Percentiles rank a stretch among this genome's conserved stretches.
Conservation (phyloP, 1,140 invertebrate genomes). For the Galleria mellonella region DNA sequence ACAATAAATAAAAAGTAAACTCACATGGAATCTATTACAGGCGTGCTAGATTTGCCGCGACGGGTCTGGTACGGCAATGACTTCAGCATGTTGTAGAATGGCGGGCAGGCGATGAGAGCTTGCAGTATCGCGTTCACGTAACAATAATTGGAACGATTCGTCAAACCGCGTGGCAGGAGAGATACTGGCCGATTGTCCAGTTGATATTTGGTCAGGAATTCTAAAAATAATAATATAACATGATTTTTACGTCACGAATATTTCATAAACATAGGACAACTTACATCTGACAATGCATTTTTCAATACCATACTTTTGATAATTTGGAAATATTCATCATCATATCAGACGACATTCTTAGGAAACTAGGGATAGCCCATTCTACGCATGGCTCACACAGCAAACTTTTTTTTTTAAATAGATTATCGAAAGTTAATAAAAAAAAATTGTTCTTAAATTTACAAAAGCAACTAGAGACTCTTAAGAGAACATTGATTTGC, state of each 20-base stretch:
- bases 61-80: slow-evolving; percentile 78
- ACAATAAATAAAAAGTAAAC: slow-evolving; percentile 38
- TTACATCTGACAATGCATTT: too few relatives aligned
- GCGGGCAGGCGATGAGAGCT: slow-evolving; percentile 92
- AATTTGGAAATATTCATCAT: too few relatives aligned
- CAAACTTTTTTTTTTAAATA: too few relatives aligned
- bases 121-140: slow-evolving; percentile 95
- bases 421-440: too few relatives aligned
- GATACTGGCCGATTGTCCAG: slow-evolving; percentile 84
- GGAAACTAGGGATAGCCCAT: too few relatives aligned
- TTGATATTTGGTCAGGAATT: slow-evolving; percentile 82
- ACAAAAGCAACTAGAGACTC: too few relatives aligned
- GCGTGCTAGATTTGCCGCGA: slow-evolving; percentile 82
- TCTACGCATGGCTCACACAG: too few relatives aligned
- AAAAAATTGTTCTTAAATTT: too few relatives aligned
- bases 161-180: slow-evolving; percentile 89
- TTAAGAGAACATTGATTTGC: too few relatives aligned
- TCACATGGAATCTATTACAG: slow-evolving; percentile 94
- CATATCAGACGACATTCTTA: too few relatives aligned
- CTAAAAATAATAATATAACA: slow-evolving; percentile 75
- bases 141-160: slow-evolving; percentile 95
- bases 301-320: too few relatives aligned
- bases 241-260: slow-evolving; percentile 1
- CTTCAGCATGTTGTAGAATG: slow-evolving; percentile 93
- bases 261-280: not conserved